Evolutionary conservation across 2,113 vertebrate genomes (phyloP).

Genomic region (Anser brachyrhynchus): DNA sequence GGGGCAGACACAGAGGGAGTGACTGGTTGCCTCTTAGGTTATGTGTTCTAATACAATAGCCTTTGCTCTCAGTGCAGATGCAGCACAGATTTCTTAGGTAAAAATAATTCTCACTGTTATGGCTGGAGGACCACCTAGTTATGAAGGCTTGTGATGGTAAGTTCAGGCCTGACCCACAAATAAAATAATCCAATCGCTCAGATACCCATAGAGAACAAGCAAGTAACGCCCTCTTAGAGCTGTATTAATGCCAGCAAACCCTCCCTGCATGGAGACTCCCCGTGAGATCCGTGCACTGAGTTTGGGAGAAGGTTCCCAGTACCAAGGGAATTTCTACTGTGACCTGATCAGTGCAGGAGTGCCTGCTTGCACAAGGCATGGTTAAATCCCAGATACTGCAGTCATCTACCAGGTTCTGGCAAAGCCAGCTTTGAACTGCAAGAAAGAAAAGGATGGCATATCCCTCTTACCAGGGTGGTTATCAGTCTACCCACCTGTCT

Average conservation of each 20-base stretch:
- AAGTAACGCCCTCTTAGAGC: neutral
- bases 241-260: neutral
- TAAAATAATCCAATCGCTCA: neutral
- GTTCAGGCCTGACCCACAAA: neutral
- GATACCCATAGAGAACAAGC: neutral
- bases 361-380: neutral
- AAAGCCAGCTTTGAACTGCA: neutral
- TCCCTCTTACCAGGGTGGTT: neutral
- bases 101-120: neutral
- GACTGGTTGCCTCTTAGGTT: neutral
- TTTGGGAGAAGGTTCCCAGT: neutral
- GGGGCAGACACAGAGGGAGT: neutral
- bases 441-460: neutral
- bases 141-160: neutral
- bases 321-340: neutral
- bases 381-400: neutral
- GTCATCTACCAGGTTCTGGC: neutral
- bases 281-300: neutral
- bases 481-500: neutral
- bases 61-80: neutral
- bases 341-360: neutral
- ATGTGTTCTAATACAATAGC: rapidly evolving
- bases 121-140: neutral
- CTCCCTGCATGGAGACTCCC: neutral
- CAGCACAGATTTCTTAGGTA: neutral